Percentiles rank a stretch among this genome's conserved stretches.
Conservation (phyloP, 2,113 vertebrate genomes). For the Macroglossus sobrinus region DNA sequence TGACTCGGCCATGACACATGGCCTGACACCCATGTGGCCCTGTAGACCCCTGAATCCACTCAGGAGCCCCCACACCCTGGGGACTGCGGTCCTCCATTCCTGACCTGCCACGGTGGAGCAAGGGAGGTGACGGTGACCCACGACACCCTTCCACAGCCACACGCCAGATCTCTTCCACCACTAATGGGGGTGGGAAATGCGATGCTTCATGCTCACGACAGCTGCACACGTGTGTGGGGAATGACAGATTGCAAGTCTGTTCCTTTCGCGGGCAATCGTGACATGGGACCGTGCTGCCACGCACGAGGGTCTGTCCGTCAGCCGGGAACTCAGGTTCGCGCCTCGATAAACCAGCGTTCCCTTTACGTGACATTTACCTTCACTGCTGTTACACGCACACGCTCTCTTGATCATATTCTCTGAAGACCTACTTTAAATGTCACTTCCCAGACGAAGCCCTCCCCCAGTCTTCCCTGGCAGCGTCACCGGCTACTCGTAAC, state of each 20-base stretch:
- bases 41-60: too few relatives aligned
- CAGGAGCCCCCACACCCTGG: too few relatives aligned
- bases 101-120: too few relatives aligned
- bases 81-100: too few relatives aligned
- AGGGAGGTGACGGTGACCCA: too few relatives aligned
- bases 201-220: neutral
- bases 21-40: too few relatives aligned
- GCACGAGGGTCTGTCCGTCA: neutral
- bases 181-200: neutral
- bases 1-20: too few relatives aligned
- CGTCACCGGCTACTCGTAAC: neutral
- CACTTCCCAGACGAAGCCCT: neutral
- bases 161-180: too few relatives aligned
- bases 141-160: too few relatives aligned
- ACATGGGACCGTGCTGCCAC: neutral
- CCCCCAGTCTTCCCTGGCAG: neutral
- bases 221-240: neutral
- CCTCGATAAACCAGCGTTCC: neutral
- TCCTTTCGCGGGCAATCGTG: neutral
- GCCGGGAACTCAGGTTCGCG: neutral
- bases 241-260: neutral
- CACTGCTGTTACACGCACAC: neutral
- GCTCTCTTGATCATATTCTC: neutral
- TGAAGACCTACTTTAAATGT: conserved; percentile 3
- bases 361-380: neutral